Evolutionary conservation across 2,797 vertebrate species (phyloP).

Genomic region (Pteropus rufus): DNA sequence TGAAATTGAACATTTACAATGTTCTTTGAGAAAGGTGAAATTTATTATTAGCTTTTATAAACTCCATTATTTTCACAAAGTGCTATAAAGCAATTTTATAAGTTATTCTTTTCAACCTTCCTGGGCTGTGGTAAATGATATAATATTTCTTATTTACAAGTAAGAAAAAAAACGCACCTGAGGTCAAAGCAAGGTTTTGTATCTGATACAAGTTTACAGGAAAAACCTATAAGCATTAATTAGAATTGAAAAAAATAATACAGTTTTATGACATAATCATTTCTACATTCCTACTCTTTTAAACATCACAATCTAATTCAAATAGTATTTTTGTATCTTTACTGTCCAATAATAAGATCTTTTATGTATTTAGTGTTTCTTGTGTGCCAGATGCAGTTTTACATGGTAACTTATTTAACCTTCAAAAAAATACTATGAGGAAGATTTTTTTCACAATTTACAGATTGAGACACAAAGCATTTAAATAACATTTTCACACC

Average conservation of each 20-base stretch:
- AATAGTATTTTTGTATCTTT: not conserved
- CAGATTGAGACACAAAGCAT: not conserved
- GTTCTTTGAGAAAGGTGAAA: constrained; percentile 72
- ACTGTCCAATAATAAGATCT: not conserved
- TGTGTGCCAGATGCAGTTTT: not conserved
- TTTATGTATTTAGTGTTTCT: not conserved
- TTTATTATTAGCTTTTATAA: constrained; percentile 76
- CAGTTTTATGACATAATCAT: not conserved
- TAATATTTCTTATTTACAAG: constrained; percentile 63
- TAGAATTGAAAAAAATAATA: constrained; percentile 35
- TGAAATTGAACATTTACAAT: constrained; percentile 67
- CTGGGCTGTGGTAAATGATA: constrained; percentile 65
- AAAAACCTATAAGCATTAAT: not conserved
- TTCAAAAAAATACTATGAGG: not conserved
- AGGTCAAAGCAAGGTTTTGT: constrained; percentile 56
- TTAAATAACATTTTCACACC: not conserved
- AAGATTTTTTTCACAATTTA: not conserved
- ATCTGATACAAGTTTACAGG: not conserved
- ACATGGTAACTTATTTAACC: not conserved
- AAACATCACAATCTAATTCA: not conserved
- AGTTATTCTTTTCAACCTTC: constrained; percentile 60
- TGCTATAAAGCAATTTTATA: constrained; percentile 73
- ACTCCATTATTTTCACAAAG: constrained; percentile 71
- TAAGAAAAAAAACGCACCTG: not conserved
- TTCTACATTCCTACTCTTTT: not conserved